These are phyloP conservation scores for Capreolus pygargus DNA, from an alignment of 2,113 vertebrate species.

Conservation along the genomic window DNA sequence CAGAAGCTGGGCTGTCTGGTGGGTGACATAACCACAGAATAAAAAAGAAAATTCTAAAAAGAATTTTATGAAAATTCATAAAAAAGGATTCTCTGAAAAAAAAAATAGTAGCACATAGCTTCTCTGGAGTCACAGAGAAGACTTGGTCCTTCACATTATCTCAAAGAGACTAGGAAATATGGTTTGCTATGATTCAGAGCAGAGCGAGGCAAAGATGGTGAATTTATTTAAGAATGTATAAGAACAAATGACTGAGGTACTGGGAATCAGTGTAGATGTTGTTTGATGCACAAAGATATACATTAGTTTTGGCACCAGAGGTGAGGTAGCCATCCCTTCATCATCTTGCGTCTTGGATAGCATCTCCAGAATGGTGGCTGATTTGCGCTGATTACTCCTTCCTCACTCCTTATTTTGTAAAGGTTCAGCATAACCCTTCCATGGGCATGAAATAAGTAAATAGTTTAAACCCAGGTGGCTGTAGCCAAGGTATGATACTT, in stretches of 20 bases:
- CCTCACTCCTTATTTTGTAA: not conserved
- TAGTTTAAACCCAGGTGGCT: not conserved
- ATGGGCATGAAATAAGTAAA: not conserved
- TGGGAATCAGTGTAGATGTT: not conserved
- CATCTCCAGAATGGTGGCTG: not conserved
- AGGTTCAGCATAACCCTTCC: not conserved
- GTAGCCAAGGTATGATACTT: not conserved
- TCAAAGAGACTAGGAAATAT: not conserved
- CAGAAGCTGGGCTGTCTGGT: not conserved
- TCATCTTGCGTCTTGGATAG: not conserved
- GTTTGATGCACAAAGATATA: not conserved
- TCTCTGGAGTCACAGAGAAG: not conserved
- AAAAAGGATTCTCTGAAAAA: not conserved
- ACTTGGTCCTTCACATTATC: not conserved
- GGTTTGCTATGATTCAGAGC: not conserved
- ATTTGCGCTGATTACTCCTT: not conserved
- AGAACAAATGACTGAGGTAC: not conserved
- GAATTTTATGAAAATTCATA: not conserved
- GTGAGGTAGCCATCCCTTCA: not conserved
- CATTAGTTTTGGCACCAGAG: not conserved
- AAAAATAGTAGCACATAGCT: not conserved
- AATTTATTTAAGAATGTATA: not conserved
- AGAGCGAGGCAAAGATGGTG: not conserved
- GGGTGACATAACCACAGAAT: not conserved
- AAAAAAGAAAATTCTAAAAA: not conserved